Evolutionary conservation across 2,888 invertebrate genomes (phyloP).

Genomic region (Amphipoea lucens): DNA sequence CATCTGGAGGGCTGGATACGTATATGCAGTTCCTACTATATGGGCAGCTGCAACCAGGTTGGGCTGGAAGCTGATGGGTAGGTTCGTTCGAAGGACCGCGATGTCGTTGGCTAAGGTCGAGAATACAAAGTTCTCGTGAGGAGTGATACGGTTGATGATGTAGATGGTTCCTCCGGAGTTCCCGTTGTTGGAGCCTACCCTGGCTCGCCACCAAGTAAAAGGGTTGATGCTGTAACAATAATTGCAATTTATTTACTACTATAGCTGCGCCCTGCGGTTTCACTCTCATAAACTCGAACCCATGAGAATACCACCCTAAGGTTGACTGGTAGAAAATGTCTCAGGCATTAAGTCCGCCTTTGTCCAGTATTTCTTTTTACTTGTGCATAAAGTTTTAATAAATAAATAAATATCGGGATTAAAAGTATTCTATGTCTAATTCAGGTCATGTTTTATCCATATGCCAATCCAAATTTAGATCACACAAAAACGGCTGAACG

Average conservation of each 20-base stretch:
- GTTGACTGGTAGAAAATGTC: too few relatives aligned
- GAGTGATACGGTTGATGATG: slow-evolving; percentile 74
- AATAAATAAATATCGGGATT: background rate
- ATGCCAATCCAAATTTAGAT: too few relatives aligned
- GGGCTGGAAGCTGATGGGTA: slow-evolving; percentile 67
- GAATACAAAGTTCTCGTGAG: slow-evolving; percentile 73
- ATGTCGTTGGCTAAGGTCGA: slow-evolving; percentile 74
- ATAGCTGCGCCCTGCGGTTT: background rate
- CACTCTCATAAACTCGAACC: background rate
- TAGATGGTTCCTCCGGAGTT: slow-evolving; percentile 75
- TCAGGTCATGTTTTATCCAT: too few relatives aligned
- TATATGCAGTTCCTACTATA: slow-evolving; percentile 75
- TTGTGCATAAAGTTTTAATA: too few relatives aligned
- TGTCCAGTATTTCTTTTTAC: too few relatives aligned
- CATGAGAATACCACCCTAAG: too few relatives aligned
- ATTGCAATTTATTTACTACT: background rate
- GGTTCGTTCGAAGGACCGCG: slow-evolving; percentile 77
- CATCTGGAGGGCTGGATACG: slow-evolving; percentile 67
- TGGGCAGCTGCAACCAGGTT: slow-evolving; percentile 72
- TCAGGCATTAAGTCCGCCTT: too few relatives aligned
- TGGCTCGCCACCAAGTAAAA: slow-evolving; percentile 77
- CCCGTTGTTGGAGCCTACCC: slow-evolving; percentile 77
- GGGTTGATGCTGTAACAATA: slow-evolving; percentile 69
- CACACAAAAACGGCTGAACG: too few relatives aligned
- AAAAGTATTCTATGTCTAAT: too few relatives aligned